Base-by-base conservation (phyloP, 2,888 invertebrate genomes). In the Drosophila atripex region DNA sequence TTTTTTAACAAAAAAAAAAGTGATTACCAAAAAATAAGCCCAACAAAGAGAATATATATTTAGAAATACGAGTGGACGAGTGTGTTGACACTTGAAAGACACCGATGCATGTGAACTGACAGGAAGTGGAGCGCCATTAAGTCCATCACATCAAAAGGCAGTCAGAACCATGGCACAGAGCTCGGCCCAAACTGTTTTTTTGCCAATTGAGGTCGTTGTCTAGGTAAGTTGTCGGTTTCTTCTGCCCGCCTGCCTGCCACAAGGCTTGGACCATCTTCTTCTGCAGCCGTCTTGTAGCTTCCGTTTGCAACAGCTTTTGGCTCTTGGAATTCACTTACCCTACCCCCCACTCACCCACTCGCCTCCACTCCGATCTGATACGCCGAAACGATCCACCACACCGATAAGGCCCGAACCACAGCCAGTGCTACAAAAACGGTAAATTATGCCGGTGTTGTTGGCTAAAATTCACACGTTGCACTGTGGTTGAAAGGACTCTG, bases 131-230 rank as follows among this genome's bases (percentile, higher is more conserved):
- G 49, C 76, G 78, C 80, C 74, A 83, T 83, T 83, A 80, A 80
- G 83, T 68, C 71, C 47, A 39, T 16, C 41, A 38, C 46, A 60
- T 43, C 43, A 58, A 25, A 49, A 41, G 53, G 66, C 82, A 68
- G 80, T 64, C 77, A 80, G 80, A 80, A 84, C 75, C 54, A 84
- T 80, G 82, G 75, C 41, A 43, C 41, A 47, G 51, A 30, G 18
- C 43, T 23, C 35, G 64, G 76, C 59, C 75, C 77, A 64, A 80
- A 74, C 76, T 76, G 60, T 60, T 75, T 70, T 51, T 75, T 70
- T 39, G 76, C 82, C 85, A 82, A 82, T 82, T 82, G 82, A 82
- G 82, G 85, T 85, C 85, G 85, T 73, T 75, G 77, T 66, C 69
- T 73, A 78, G 80, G 80, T 80, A 78, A 80, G 82, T 80, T 78